These are phyloP conservation scores for Calidris pygmaea DNA, from an alignment of 2,113 vertebrate genomes.

Conservation along the genomic window DNA sequence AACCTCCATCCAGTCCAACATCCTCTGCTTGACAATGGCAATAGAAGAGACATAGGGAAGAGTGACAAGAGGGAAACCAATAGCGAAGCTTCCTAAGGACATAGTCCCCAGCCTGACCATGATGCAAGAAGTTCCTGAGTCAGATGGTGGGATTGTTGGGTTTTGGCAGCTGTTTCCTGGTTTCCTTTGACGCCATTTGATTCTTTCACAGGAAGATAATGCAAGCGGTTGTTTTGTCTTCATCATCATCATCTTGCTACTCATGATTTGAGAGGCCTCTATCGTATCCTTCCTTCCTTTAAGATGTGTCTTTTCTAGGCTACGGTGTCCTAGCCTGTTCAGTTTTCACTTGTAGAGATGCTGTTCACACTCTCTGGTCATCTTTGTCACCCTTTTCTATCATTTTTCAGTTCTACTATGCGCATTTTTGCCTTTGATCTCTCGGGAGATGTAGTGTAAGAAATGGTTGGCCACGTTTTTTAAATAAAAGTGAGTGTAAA, in stretches of 20 bases:
- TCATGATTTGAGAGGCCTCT: not conserved
- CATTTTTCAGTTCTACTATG: not conserved
- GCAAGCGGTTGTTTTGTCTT: not conserved
- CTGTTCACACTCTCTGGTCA: not conserved
- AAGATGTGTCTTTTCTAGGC: not conserved
- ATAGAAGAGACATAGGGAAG: not conserved
- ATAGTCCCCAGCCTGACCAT: not conserved
- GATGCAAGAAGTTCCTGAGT: not conserved
- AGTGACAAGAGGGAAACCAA: not conserved
- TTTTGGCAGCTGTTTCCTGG: not conserved
- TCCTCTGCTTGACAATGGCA: not conserved
- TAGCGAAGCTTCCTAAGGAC: not conserved
- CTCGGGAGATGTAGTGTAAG: not conserved
- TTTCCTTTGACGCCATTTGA: not conserved
- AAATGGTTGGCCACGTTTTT: not conserved
- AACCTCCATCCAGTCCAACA: not conserved
- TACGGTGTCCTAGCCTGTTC: not conserved
- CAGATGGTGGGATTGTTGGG: not conserved
- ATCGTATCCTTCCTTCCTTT: not conserved
- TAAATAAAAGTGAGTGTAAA: not conserved
- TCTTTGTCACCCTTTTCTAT: not conserved
- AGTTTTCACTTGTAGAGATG: not conserved
- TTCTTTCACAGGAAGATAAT: not conserved
- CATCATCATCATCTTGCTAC: not conserved
- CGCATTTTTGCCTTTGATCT: not conserved